Base-by-base conservation (phyloP, 2,888 invertebrate genomes). In the Sinotaia quadrata region DNA sequence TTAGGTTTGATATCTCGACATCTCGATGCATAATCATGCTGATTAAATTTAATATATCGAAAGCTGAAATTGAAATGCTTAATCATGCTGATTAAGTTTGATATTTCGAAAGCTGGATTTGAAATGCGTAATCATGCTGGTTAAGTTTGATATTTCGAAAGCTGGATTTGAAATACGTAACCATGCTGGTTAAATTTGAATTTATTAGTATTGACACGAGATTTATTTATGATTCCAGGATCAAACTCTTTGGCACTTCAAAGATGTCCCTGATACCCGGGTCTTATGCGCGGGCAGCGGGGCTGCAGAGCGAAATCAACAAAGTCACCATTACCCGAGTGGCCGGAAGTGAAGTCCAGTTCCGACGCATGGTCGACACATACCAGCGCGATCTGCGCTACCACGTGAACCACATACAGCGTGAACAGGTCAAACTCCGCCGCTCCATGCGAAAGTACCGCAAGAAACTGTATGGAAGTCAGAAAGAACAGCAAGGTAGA, bases 251-350 rank as follows among this genome's bases (percentile, higher is more conserved):
- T 18, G 47, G 47, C n/a, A 47, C 51, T 24, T 36, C 31, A 34
- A 58, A 78, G 37, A 67, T 78, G 69, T 74, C 76, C 15, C 74
- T 77, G 74, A 75, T 77, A 4, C 76, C 77, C 41, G 78, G 79
- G 1, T 76, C 80, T 0, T 82, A 82, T 65, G 78, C 81, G 8
- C 72, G 78, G 27, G 76, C 79, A 1, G 80, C 79, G 10, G 82
- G 82, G 7, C 65, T 81, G 15, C 82, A 82, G 71, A 81, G 81
- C 56, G 82, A 82, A 52, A 72, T 79, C 51, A 79, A 75, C 36
- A 79, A 79, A 29, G 76, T 78, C 2, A 79, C 80, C 10, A 77
- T 82, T 27, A 81, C 79, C 27, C 63, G 81, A 27, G 78, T 82
- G 21, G 82, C 82, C 33, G 76, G 79, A 68, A 76, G 74, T 71